phyloP scores from a whole-genome alignment of 2,888 invertebrate genomes.

The Spodoptera picta region DNA sequence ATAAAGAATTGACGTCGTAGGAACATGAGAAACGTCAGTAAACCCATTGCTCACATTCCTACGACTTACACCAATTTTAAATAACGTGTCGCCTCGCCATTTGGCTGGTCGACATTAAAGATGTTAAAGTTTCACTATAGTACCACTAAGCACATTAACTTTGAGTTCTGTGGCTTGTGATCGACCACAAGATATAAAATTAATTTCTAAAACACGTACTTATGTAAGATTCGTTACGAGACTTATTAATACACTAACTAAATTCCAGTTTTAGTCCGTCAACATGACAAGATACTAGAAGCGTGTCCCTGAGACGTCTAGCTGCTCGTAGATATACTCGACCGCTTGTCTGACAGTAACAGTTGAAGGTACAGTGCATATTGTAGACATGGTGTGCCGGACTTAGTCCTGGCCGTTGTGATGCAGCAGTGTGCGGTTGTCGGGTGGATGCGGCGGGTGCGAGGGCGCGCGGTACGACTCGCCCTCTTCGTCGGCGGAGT shows the following conservation, averaged over 20 bases:
- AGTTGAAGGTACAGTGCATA: conserved; percentile 60
- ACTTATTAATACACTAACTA: conserved; percentile 68
- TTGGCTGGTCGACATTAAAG: conserved; percentile 41
- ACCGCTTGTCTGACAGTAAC: conserved; percentile 49
- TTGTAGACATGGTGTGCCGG: conserved; percentile 54
- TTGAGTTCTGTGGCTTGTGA: conserved; percentile 50
- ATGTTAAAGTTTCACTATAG: conserved; percentile 51
- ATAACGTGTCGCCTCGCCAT: conserved; percentile 45
- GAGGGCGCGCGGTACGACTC: conserved; percentile 86
- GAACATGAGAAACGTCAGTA: conserved; percentile 31
- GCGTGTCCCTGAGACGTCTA: conserved; percentile 26
- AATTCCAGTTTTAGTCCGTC: conserved; percentile 71
- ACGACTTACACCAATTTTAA: conserved; percentile 48
- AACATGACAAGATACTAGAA: conserved; percentile 30
- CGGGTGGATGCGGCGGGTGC: conserved; percentile 88
- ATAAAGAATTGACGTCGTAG: conserved; percentile 38
- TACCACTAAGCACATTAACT: conserved; percentile 54
- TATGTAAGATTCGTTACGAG: conserved; percentile 50
- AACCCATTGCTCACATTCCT: conserved; percentile 36
- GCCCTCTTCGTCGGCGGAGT: conserved; percentile 89
- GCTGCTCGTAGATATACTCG: conserved; percentile 37
- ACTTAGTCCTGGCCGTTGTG: conserved; percentile 94
- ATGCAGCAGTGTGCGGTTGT: conserved; percentile 91
- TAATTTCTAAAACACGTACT: conserved; percentile 59
- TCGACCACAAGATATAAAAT: conserved; percentile 59